Base-by-base conservation (phyloP, 2,888 invertebrate genomes). In the Spilarctia lutea region DNA sequence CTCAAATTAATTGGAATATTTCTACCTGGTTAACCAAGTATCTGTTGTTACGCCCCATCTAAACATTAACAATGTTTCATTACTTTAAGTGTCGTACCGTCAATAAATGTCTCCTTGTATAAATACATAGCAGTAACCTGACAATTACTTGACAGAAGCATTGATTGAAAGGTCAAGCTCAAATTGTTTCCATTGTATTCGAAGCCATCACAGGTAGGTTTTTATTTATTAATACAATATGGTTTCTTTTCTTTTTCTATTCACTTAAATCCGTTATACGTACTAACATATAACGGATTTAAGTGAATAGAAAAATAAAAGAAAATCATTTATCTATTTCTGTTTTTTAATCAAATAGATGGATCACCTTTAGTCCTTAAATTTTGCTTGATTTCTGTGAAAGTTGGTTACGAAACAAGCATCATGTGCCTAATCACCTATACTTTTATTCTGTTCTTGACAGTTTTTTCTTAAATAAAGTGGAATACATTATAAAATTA, bases 101-200 rank as follows among this genome's bases (percentile, higher is more conserved):
- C 70, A 63, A 60, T 63, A 68, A 73, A 60, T 73, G 66, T 39
- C 72, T 39, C n/a, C 35, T 52, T 16, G 20, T 11, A 30, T 67
- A 20, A 60, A 66, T 48, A 56, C 27, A 20, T 16, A 20, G n/a
- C 30, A 30, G 39, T 71, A 65, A 63, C 65, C 42, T 48, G 48
- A 72, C 65, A 72, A 65, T 72, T 27, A 65, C 52, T n/a, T n/a
- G 18, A 72, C 30, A n/a, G 16, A 45, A 65, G 33, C 72, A 27
- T 18, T 66, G 39, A 67, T 72, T 66, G 66, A 67, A 56, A 72
- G 56, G 72, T 72, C 72, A 72, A 66, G 39, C 45, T 18, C 20
- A 18, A 52, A 66, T 56, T 35, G 67, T 39, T 39, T 42, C 39
- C 24, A 67, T 72, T 60, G 30, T 67, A 39, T 56, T 24, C 48